Percentiles rank a stretch among this genome's conserved stretches.
Evolutionary conservation across 2,888 invertebrate species (phyloP).

Genomic region (Cantharis flavilabris): DNA sequence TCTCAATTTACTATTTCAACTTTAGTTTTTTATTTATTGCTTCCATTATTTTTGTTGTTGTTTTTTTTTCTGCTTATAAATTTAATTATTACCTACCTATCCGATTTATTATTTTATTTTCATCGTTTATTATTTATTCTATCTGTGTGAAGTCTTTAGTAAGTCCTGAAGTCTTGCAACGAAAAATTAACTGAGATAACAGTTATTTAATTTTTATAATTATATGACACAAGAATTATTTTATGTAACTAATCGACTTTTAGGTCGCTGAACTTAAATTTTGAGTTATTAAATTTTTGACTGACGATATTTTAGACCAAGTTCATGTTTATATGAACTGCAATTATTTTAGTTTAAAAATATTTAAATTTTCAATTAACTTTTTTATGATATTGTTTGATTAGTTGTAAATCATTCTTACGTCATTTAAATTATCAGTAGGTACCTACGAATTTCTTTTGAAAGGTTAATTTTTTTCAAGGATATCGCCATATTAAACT

Average conservation of each 20-base stretch:
- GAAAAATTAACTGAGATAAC: neutral
- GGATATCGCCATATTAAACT: neutral
- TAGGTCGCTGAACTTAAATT: neutral
- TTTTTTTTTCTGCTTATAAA: neutral
- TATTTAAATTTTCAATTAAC: neutral
- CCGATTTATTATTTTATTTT: neutral
- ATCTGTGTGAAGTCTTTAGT: neutral
- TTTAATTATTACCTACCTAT: neutral
- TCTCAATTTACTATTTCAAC: neutral
- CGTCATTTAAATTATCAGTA: neutral
- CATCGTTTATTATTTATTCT: neutral
- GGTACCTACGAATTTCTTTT: neutral
- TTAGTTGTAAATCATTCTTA: neutral
- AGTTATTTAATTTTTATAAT: neutral
- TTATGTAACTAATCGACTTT: neutral
- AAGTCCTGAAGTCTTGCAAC: neutral
- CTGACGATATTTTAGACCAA: neutral
- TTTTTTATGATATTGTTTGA: neutral
- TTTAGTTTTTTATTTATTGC: neutral
- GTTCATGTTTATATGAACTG: neutral
- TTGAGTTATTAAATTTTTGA: neutral
- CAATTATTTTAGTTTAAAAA: neutral
- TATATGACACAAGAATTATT: neutral
- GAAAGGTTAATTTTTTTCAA: neutral
- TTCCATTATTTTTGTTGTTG: neutral